Evolutionary conservation across 2,888 invertebrate species (phyloP).

Genomic region (Dusona sp.): DNA sequence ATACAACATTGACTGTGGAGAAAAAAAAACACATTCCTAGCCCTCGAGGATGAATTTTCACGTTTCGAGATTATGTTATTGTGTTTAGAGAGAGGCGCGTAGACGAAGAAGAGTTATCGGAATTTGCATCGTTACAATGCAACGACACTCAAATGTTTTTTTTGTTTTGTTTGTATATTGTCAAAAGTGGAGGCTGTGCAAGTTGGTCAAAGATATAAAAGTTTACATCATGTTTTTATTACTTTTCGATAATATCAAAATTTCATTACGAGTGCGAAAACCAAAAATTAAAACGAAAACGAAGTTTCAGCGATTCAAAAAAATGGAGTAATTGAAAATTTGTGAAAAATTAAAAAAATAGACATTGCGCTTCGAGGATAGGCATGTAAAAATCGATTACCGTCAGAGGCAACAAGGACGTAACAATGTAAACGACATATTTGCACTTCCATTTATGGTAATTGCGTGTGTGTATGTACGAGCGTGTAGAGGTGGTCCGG

Average conservation of each 20-base stretch:
- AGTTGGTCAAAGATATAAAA: too few species aligned
- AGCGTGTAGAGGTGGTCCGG: neutral
- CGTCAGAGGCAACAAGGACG: neutral
- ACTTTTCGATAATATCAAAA: too few species aligned
- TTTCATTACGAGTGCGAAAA: neutral
- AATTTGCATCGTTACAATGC: neutral
- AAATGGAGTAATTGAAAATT: too few species aligned
- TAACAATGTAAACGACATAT: conserved; percentile 1
- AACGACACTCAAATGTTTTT: neutral
- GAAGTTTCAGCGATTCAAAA: neutral
- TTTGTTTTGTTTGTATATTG: neutral
- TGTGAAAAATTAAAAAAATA: neutral
- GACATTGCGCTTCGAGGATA: neutral
- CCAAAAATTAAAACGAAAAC: neutral
- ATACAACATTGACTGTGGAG: too few species aligned
- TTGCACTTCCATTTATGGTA: neutral
- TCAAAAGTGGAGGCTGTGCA: too few species aligned
- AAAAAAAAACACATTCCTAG: too few species aligned
- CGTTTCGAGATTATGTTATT: too few species aligned
- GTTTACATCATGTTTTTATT: too few species aligned
- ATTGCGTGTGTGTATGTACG: neutral
- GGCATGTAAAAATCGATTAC: neutral
- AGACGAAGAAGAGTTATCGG: too few species aligned
- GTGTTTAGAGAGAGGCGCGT: too few species aligned
- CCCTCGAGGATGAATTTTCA: too few species aligned